Base-by-base conservation (phyloP, 2,797 vertebrate genomes). In the Emys orbicularis region DNA sequence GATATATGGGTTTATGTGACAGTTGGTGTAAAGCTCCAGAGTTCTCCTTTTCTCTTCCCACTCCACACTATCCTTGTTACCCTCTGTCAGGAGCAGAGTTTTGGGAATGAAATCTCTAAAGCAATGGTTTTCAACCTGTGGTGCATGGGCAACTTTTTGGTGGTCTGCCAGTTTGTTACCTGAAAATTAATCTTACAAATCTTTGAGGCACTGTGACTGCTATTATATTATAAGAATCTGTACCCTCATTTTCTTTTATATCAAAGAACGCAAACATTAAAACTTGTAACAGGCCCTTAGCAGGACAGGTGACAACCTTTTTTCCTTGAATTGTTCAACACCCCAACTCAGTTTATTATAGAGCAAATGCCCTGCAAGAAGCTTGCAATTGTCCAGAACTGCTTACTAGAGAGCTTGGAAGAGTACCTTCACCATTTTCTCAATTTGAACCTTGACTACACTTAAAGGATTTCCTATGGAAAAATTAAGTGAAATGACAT, bases 101-200 rank as follows among this genome's bases (percentile, higher is more conserved):
- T 34, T 89, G 41, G 81, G 79, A 88, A 74, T 12, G 4, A 91
- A 87, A 11, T 54, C 50, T 92, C 74, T n/a, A 8, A 37, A 89
- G 37, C 3, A 18, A 0, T 0, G 49, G 2, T 29, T 83, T 86
- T 81, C 54, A 86, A 25, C 25, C 18, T 6, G 41, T 80, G 89
- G n/a, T n/a, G 59, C 84, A 79, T 82, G 79, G 59, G 80, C 23
- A 96, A 53, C 1, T n/a, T n/a, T 85, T 61, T 12, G 4, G 41
- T 0, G 0, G 29, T 49, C 37, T 68, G 34, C 9, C 81, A 86
- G 57, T 5, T 27, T 27, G 81, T 4, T 37, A 16, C 44, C 59
- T 65, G 72, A 61, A 56, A 77, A 49, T 76, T 15, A 89, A 54
- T 16, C 47, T 61, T 3, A 53, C 5, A 85, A 86, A 41, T n/a